A percentile compares a stretch with the other conserved stretches of the same genome.
These are phyloP conservation scores for Melinopterus prodromus DNA, from an alignment of 2,888 invertebrate species.

Conservation along the genomic window DNA sequence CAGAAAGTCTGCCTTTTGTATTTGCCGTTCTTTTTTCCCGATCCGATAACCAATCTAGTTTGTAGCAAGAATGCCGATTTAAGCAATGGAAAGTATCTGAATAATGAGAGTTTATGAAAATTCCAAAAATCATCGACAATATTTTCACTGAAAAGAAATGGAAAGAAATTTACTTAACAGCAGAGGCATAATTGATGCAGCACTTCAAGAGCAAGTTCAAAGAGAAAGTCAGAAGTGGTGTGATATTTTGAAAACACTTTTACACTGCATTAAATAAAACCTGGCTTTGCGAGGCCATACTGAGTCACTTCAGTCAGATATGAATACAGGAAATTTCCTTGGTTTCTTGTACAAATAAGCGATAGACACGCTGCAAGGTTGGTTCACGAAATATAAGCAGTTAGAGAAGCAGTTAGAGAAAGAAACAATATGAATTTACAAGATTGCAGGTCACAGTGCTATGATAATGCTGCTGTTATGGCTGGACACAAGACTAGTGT, in stretches of 20 bases:
- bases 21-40: not conserved
- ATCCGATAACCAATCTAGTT: conserved; percentile 6
- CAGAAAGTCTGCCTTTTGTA: not conserved
- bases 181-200: conserved; percentile 10
- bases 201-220: not conserved
- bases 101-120: not conserved
- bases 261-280: not conserved
- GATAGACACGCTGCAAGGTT: too few relatives aligned
- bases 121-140: conserved; percentile 10
- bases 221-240: conserved; percentile 6
- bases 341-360: too few relatives aligned
- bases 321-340: conserved; percentile 5
- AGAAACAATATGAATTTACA: too few relatives aligned
- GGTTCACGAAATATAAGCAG: too few relatives aligned
- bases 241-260: conserved; percentile 8
- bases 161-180: not conserved
- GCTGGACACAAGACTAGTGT: too few relatives aligned
- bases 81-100: not conserved
- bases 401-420: too few relatives aligned
- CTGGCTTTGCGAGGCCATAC: not conserved
- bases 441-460: too few relatives aligned
- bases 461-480: too few relatives aligned
- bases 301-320: not conserved
- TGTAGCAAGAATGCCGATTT: not conserved
- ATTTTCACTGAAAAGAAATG: not conserved